These are phyloP conservation scores for Hormiphora californensis DNA, from an alignment of 37 sponge, comb jelly and placozoan species.

Conservation along the genomic window DNA sequence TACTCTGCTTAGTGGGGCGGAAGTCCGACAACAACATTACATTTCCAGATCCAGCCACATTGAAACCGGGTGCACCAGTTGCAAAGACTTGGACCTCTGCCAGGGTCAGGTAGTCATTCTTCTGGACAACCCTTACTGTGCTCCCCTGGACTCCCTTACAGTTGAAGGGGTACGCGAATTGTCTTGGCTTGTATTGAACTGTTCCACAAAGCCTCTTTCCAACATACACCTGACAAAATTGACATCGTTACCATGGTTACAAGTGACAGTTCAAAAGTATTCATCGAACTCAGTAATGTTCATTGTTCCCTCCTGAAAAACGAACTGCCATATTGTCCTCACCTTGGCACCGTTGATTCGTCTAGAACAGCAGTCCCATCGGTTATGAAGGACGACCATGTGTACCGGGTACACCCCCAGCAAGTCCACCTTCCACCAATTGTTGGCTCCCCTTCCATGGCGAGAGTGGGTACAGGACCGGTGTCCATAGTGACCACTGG, in stretches of 20 bases:
- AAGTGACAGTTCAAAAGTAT: no score
- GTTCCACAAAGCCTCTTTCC: neutral
- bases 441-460: neutral
- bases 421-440: constrained; percentile 22
- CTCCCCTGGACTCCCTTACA: neutral
- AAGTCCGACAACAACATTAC: neutral
- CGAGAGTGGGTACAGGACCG: neutral
- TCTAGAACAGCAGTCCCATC: neutral
- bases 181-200: neutral
- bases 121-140: neutral
- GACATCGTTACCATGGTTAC: no score
- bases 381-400: neutral
- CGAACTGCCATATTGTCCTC: no score
- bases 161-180: neutral
- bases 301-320: no score
- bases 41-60: neutral
- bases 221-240: constrained; percentile 3
- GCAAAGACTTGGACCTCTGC: neutral
- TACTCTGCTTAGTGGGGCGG: neutral
- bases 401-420: neutral
- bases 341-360: neutral
- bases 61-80: neutral
- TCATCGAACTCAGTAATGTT: no score
- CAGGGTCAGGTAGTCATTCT: neutral
- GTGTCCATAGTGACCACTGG: neutral